These are phyloP conservation scores for Falcaria lacertinaria DNA, from an alignment of 2,888 invertebrate species.

Conservation along the genomic window DNA sequence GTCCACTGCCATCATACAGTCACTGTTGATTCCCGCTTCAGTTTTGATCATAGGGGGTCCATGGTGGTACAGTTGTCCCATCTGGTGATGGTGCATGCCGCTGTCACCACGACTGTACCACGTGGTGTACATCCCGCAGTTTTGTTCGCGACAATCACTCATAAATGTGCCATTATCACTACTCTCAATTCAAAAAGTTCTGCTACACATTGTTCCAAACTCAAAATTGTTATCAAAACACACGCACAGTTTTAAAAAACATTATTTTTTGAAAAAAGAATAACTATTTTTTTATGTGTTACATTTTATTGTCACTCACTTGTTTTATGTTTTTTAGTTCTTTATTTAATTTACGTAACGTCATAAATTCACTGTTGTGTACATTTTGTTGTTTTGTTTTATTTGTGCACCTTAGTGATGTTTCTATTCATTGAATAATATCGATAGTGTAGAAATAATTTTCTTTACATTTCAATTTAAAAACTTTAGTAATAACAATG, in stretches of 20 bases:
- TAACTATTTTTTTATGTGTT: not conserved
- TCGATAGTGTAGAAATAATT: not conserved
- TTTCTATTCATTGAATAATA: too few relatives aligned
- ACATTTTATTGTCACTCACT: not conserved
- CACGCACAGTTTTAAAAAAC: not conserved
- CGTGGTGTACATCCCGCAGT: conserved; percentile 75
- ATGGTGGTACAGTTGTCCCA: conserved; percentile 77
- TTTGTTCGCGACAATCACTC: conserved; percentile 66
- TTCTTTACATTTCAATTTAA: conserved; percentile 10
- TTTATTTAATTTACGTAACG: not conserved
- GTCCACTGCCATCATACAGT: conserved; percentile 83
- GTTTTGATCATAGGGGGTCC: conserved; percentile 81
- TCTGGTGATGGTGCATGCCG: conserved; percentile 76
- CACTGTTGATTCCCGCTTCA: conserved; percentile 80
- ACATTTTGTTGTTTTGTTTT: conserved; percentile 14
- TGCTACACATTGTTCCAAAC: conserved; percentile 10
- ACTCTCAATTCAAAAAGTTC: conserved; percentile 24
- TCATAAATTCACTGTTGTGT: conserved; percentile 4
- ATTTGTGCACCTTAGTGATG: conserved; percentile 3
- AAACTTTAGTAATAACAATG: too few relatives aligned
- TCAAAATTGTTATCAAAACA: conserved; percentile 3
- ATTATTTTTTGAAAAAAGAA: not conserved
- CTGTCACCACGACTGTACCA: conserved; percentile 77
- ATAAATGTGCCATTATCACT: conserved; percentile 58
- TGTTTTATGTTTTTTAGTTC: not conserved